These are phyloP conservation scores for Andrena camellia DNA, from an alignment of 2,888 invertebrate genomes.

Conservation along the genomic window DNA sequence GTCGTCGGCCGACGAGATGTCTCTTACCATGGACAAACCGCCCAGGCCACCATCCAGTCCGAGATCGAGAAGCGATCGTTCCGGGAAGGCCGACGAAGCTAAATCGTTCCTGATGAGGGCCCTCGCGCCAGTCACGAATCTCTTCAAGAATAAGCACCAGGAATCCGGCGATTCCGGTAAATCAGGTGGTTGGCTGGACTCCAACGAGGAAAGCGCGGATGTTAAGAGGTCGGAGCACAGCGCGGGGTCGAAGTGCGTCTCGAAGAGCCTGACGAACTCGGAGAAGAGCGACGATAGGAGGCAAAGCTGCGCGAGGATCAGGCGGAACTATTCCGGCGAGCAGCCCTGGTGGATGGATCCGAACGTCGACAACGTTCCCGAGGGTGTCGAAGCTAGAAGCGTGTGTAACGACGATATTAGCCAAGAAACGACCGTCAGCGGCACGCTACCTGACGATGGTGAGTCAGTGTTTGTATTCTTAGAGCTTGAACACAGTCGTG, in stretches of 20 bases:
- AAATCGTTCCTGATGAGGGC: conserved; percentile 91
- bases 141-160: conserved; percentile 88
- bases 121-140: conserved; percentile 91
- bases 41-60: conserved; percentile 86
- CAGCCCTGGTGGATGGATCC: conserved; percentile 84
- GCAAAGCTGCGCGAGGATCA: conserved; percentile 54
- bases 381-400: conserved; percentile 79
- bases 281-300: conserved; percentile 67
- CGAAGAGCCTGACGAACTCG: conserved; percentile 73
- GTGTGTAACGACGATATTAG: conserved; percentile 81
- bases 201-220: conserved; percentile 72
- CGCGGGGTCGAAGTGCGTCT: conserved; percentile 65
- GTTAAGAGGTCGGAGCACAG: conserved; percentile 66
- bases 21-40: conserved; percentile 86
- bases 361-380: conserved; percentile 82
- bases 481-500: too few relatives aligned
- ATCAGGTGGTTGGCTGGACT: conserved; percentile 76
- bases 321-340: conserved; percentile 78
- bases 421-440: conserved; percentile 83
- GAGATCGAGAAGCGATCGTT: conserved; percentile 82
- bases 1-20: conserved; percentile 87
- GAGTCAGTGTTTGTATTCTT: conserved; percentile 47
- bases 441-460: conserved; percentile 83
- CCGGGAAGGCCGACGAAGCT: conserved; percentile 87
- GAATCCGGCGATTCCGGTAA: conserved; percentile 87